Base-by-base conservation (phyloP, 2,113 vertebrate genomes). In the Puntigrus tetrazona region DNA sequence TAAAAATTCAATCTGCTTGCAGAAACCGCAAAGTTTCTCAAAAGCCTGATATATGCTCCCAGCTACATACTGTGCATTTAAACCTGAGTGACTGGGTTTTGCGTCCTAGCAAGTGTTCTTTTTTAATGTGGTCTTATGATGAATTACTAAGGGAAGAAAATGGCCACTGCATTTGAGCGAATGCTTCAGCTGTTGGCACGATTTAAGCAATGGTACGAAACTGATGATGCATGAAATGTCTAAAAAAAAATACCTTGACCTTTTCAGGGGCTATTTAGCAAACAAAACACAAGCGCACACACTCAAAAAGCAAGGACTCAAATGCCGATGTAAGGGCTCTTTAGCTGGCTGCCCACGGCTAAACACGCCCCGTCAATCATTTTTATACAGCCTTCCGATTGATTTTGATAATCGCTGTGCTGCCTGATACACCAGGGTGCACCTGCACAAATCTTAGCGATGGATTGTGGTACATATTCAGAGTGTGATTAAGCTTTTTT, bases 201-300 rank as follows among this genome's bases (percentile, higher is more conserved):
- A 20, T 80, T 34, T 67, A 22, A 80, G 31, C 80, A 70, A 20
- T 70, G 65, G 29, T 70, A 55, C 20, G 38, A 72, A 82, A 52
- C 65, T 52, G 29, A 52, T 38, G 20, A 82, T 82, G 65, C 80
- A 82, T 27, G 65, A 82, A 82, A 52, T 82, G 63, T 55, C 22
- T 27, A 36, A 70, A 55, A 52, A 78, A 78, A 50, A 72, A 36
- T 50, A 80, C 78, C 79, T 50, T 82, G 63, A 70, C 80, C 43
- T 82, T 82, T 82, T 82, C 47, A 18, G 80, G 65, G 80, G 80
- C 43, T 82, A 70, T 82, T 81, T 82, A 70, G 45, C 65, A 82
- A 50, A 25, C 65, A 50, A 27, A 65, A 31, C 72, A 52, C 41
- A 50, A 38, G 38, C 74, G n/a, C 72, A 50, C 55, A 43, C 29